Percentiles rank a stretch among this genome's conserved stretches.
Conservation (phyloP, 2,797 vertebrate species). For the Rhynchotus rufescens region DNA sequence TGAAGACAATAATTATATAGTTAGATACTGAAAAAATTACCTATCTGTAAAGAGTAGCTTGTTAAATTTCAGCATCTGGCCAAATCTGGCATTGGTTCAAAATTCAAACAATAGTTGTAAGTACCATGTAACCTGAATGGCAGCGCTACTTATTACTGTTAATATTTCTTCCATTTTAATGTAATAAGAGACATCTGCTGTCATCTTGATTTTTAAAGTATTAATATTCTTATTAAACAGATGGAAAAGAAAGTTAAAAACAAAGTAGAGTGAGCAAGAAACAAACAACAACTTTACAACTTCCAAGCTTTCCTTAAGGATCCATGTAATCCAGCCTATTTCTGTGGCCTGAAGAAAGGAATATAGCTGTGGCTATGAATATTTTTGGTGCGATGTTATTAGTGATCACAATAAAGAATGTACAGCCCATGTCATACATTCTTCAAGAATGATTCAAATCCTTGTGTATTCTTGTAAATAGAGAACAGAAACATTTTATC, state of each 20-base stretch:
- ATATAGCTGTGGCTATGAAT: background rate
- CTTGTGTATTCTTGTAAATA: background rate
- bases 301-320: background rate
- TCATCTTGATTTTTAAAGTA: background rate
- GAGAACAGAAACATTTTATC: background rate
- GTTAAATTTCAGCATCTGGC: constrained; percentile 6
- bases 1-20: constrained; percentile 41
- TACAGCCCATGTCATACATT: background rate
- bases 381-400: background rate
- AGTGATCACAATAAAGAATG: background rate
- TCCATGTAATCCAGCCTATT: background rate
- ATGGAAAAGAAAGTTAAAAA: background rate
- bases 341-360: background rate
- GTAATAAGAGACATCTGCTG: background rate
- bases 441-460: background rate
- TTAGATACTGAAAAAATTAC: constrained; percentile 33
- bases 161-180: constrained; percentile 14
- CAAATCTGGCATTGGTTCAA: background rate
- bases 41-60: background rate
- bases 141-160: constrained; percentile 2
- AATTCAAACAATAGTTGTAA: constrained; percentile 11
- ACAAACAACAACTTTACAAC: background rate
- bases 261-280: background rate
- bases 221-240: background rate
- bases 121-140: constrained; percentile 11